Evolutionary conservation across 2,888 invertebrate species (phyloP), one percentile per base, ranked within the genome.

Genomic region (Cephus rjabovi): DNA sequence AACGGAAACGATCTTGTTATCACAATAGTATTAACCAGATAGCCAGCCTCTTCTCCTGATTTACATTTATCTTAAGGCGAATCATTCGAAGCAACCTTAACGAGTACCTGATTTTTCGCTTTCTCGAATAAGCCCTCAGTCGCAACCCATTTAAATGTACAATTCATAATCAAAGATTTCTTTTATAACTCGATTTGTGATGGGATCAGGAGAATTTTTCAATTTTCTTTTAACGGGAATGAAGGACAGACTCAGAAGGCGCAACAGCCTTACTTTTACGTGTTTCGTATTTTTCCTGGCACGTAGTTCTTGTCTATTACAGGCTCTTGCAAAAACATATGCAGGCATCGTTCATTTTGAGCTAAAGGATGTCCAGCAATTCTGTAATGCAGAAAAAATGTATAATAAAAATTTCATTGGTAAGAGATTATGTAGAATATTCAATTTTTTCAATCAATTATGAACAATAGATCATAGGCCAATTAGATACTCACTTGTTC

Each of bases 301-400:
- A 99, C 98, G 93, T 99, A 99, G 93, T 98, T 99, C 94, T 98
- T 98, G 93, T 99, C 99, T 92, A 99, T 99, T 89, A 96, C 95
- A 75, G 96, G 96, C 89, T 99, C 99, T 92, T 99, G 99, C 83
- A 99, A 95, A 94, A 99, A 99, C 97, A 99, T 99, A 93, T 99
- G 99, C 89, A 99, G 95, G 93, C 99, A 99, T 90, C 98, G 95
- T 93, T 99, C 99, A 92, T 99, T 99, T 93, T 99, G 99, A 80
- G 99, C 99, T 90, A 99, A 93, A 4, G 99, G 99, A 93, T 99
- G 99, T 79, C 99, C 99, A 76, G 99, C 99, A 91, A 99, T 98
- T 94, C 96, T 96, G 92, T 79, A 93, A 92, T 81, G n/a, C 71
- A 71, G 31, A 33, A 15, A 30, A 30, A 56, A 23, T 40, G 40